Evolutionary conservation across 2,797 vertebrate genomes (phyloP).

Genomic region (Gymnocypris eckloni): DNA sequence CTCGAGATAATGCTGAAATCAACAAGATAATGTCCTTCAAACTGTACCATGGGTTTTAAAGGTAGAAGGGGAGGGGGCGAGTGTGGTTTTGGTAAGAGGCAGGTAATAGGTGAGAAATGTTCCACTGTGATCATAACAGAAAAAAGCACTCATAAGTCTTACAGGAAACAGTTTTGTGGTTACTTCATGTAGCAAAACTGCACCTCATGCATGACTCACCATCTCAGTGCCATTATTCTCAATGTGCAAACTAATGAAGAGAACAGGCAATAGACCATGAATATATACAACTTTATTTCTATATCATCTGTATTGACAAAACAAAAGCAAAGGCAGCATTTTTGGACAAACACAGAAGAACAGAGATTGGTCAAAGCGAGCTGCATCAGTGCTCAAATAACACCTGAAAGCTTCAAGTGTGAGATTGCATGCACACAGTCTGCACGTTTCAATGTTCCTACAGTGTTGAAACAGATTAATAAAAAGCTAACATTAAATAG

Average conservation of each 20-base stretch:
- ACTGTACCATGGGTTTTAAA: background rate
- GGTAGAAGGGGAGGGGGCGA: constrained; percentile 13
- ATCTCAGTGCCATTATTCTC: background rate
- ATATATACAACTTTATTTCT: constrained; percentile 8
- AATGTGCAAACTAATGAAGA: background rate
- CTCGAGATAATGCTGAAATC: background rate
- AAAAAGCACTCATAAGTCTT: background rate
- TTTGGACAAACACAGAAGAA: constrained; percentile 16
- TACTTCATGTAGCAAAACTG: background rate
- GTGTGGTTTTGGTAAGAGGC: constrained; percentile 23
- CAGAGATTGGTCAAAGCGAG: background rate
- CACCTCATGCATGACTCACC: background rate
- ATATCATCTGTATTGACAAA: background rate
- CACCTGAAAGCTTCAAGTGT: constrained; percentile 17
- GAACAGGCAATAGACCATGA: background rate
- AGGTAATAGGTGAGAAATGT: constrained; percentile 31
- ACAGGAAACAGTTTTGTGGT: constrained; percentile 41
- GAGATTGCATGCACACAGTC: constrained; percentile 17
- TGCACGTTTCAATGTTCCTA: background rate
- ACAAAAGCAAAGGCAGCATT: constrained; percentile 18
- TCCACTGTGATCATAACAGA: constrained; percentile 18
- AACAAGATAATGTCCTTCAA: background rate
- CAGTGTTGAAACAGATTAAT: background rate
- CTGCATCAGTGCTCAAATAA: background rate
- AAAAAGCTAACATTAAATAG: background rate